Percentiles rank a stretch among this genome's conserved stretches.
Evolutionary conservation across 2,888 invertebrate species (phyloP).

Genomic region (Acanthococcus lagerstroemiae): DNA sequence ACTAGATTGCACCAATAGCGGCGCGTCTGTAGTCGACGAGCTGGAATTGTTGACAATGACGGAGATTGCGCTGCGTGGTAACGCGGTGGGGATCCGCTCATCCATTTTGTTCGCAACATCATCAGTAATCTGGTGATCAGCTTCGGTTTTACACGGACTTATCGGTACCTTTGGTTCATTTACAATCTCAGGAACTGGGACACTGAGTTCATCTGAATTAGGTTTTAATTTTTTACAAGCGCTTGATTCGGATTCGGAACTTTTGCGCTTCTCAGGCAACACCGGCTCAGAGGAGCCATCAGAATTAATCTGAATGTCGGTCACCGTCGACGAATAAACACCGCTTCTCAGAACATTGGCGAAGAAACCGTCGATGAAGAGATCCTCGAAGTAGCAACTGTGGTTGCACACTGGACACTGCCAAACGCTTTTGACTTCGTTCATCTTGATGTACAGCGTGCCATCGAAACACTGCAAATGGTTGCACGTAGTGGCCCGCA

Average conservation of each 20-base stretch:
- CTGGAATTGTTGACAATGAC: neutral
- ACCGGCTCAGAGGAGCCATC: constrained; percentile 5
- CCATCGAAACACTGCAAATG: constrained; percentile 99
- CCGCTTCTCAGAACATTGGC: constrained; percentile 3
- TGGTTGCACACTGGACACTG: constrained; percentile 96
- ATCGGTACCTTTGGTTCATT: neutral
- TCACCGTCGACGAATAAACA: neutral
- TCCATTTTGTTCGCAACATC: no score
- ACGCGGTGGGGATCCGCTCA: neutral
- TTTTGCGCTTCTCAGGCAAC: constrained; percentile 10
- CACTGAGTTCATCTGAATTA: no score
- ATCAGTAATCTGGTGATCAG: neutral
- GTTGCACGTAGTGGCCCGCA: constrained; percentile 76
- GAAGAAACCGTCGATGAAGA: constrained; percentile 82
- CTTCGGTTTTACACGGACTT: neutral
- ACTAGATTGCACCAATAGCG: neutral
- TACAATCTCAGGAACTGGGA: neutral
- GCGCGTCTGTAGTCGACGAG: neutral
- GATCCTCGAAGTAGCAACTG: constrained; percentile 74
- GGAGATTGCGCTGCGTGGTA: neutral
- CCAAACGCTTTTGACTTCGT: constrained; percentile 97
- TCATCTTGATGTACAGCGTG: constrained; percentile 90
- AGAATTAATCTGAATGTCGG: constrained; percentile 1
- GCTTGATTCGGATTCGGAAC: neutral
- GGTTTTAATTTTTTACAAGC: neutral